Conservation (phyloP, 2,888 invertebrate genomes). For the Drosophila yooni region DNA sequence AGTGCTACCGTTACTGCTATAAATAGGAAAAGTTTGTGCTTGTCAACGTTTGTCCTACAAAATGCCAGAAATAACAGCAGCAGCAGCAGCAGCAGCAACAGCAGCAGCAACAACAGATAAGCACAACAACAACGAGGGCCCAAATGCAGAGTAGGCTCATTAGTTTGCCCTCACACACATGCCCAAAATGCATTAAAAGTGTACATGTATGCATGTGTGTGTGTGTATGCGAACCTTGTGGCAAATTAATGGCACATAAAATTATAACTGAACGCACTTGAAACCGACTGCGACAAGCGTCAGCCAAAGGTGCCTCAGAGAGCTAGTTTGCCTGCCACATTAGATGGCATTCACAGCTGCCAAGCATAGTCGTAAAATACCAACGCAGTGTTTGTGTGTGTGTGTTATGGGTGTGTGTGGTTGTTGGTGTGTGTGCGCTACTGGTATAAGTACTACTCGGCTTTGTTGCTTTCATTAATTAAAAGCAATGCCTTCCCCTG, state of each 20-base stretch:
- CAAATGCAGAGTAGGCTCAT: slow-evolving; percentile 65
- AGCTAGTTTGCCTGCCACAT: slow-evolving; percentile 33
- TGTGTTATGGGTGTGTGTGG: slow-evolving; percentile 5
- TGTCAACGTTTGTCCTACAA: slow-evolving; percentile 48
- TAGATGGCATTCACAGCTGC: slow-evolving; percentile 65
- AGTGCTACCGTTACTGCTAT: slow-evolving; percentile 48
- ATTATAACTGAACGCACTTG: slow-evolving; percentile 76
- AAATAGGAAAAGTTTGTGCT: slow-evolving; percentile 54
- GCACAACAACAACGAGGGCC: slow-evolving; percentile 8
- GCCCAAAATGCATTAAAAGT: slow-evolving; percentile 54
- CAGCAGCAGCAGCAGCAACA: slow-evolving; percentile 8
- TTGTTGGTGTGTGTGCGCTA: slow-evolving; percentile 11
- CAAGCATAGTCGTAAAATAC: slow-evolving; percentile 61
- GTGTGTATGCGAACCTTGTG: slow-evolving; percentile 34
- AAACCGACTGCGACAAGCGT: slow-evolving; percentile 50
- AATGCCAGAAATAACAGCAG: slow-evolving; percentile 43
- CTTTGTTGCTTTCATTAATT: slow-evolving; percentile 65
- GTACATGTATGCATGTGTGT: slow-evolving; percentile 11
- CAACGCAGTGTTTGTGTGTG: slow-evolving; percentile 27
- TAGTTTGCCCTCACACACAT: slow-evolving; percentile 50
- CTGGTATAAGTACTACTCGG: slow-evolving; percentile 37
- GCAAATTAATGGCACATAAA: slow-evolving; percentile 81
- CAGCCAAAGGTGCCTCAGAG: slow-evolving; percentile 40
- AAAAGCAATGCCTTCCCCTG: slow-evolving; percentile 59
- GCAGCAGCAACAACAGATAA: slow-evolving; percentile 7